Percentiles rank a stretch among this genome's conserved stretches.
These are phyloP conservation scores for Spisula subtruncata DNA, from an alignment of 2,888 invertebrate species.

Conservation along the genomic window DNA sequence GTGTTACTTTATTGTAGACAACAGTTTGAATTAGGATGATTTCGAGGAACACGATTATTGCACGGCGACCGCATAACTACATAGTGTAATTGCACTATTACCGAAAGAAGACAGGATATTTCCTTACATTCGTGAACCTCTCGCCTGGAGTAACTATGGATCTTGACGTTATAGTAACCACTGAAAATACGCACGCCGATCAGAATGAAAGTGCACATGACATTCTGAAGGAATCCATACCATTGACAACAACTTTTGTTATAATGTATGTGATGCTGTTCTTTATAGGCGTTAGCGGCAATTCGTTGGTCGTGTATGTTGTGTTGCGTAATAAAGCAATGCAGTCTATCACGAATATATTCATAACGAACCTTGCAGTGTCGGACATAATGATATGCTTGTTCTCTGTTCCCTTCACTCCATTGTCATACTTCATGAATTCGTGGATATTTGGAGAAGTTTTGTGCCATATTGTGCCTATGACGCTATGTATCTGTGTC, in stretches of 20 bases:
- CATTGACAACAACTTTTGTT: slow-evolving; percentile 80
- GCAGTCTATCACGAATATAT: slow-evolving; percentile 99
- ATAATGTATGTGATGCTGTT: slow-evolving; percentile 93
- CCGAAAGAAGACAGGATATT: not conserved
- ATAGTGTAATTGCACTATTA: not conserved
- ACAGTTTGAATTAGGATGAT: not conserved
- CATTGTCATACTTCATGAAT: slow-evolving; percentile 96
- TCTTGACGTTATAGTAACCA: not conserved
- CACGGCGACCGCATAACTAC: not conserved
- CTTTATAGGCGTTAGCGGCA: slow-evolving; percentile 91
- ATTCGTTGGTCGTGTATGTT: slow-evolving; percentile 95
- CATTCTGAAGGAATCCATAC: slow-evolving; percentile 65
- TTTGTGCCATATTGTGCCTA: slow-evolving; percentile 97
- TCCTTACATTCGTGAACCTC: not conserved
- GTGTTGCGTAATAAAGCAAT: slow-evolving; percentile 97
- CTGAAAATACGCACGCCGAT: slow-evolving; percentile 1
- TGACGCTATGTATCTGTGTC: slow-evolving; percentile 92
- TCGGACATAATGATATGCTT: slow-evolving; percentile 97
- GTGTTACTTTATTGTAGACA: not conserved
- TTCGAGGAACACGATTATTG: not conserved
- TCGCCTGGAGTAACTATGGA: not conserved
- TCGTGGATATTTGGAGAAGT: slow-evolving; percentile 97
- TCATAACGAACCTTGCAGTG: slow-evolving; percentile 98
- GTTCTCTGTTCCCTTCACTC: slow-evolving; percentile 98
- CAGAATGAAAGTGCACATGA: slow-evolving; percentile 2